Evolutionary conservation across 2,113 vertebrate species (phyloP).

Genomic region (Copsychus sechellarum): DNA sequence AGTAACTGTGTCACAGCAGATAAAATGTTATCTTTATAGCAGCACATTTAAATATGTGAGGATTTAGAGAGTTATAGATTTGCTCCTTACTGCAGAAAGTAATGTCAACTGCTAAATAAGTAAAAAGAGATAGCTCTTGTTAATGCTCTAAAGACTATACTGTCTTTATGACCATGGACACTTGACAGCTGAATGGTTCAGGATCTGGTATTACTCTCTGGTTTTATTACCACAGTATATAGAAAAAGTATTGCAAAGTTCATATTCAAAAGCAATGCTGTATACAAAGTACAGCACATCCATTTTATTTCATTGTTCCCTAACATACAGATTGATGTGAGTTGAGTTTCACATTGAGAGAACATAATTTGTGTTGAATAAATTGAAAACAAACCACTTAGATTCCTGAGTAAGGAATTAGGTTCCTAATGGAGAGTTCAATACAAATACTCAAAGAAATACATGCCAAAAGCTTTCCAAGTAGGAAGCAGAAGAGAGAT

Average conservation of each 20-base stretch:
- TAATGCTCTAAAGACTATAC: not conserved
- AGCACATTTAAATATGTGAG: not conserved
- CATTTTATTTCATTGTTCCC: not conserved
- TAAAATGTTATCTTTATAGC: not conserved
- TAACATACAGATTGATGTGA: not conserved
- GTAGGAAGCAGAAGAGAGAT: not conserved
- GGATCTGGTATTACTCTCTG: not conserved
- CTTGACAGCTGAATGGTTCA: not conserved
- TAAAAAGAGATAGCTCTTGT: not conserved
- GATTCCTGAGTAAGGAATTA: not conserved
- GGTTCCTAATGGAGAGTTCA: slow-evolving; percentile 16
- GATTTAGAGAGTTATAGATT: not conserved
- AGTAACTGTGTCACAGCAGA: not conserved
- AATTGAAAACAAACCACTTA: slow-evolving; percentile 26
- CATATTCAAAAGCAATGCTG: not conserved
- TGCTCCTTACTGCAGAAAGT: not conserved
- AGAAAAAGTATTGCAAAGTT: not conserved
- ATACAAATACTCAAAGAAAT: slow-evolving; percentile 17
- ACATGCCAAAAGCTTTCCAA: slow-evolving; percentile 1
- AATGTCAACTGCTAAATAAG: not conserved
- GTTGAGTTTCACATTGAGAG: not conserved
- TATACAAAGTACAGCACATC: not conserved
- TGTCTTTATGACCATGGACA: not conserved
- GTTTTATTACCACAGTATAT: not conserved
- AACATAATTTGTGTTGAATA: not conserved